Evolutionary conservation across 2,113 vertebrate genomes (phyloP), one percentile per base, ranked within the genome.

Genomic region (Tylochromis polylepis): DNA sequence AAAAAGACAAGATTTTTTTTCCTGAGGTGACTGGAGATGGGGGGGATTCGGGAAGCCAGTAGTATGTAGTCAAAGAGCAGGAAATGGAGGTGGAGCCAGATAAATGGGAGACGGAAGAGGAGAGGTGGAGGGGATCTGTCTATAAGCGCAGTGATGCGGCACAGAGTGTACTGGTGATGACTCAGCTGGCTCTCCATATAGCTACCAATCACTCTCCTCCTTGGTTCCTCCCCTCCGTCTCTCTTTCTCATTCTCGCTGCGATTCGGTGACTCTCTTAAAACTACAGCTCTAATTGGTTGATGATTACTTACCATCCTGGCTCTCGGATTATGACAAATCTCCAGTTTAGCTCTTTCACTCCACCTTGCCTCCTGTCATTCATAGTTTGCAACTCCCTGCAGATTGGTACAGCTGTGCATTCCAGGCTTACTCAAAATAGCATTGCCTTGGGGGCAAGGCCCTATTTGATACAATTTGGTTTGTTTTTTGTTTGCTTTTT

Each of bases 151-250:
- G 93, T 94, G 95, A 95, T 96, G 95, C 95, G 92, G 96, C 93
- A 96, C 95, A 95, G 90, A 94, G 93, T 96, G 95, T 96, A 86
- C 95, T 92, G 91, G 93, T 95, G 96, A 95, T 96, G 96, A 96
- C 93, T 96, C 96, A 96, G 96, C 95, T 94, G 93, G 90, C 94
- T 94, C 95, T 94, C 85, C 94, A 95, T 96, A 96, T 96, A 96
- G 95, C 95, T 92, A 94, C 95, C 94, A 95, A 92, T 96, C 92
- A 91, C 88, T 95, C 89, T 87, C 83, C 79, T 84, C 70, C 84
- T 81, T 34, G 31, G 60, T 41, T 10, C 10, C 49, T 59, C 55
- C 29, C 27, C 72, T 53, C 55, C 10, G 59, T 53, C 78, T 81
- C 79, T 84, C 67, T 72, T 81, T 41, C 67, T 77, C 49, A 5